Evolutionary conservation across 1,140 invertebrate genomes (phyloP).

Genomic region (Drosophila tristis): DNA sequence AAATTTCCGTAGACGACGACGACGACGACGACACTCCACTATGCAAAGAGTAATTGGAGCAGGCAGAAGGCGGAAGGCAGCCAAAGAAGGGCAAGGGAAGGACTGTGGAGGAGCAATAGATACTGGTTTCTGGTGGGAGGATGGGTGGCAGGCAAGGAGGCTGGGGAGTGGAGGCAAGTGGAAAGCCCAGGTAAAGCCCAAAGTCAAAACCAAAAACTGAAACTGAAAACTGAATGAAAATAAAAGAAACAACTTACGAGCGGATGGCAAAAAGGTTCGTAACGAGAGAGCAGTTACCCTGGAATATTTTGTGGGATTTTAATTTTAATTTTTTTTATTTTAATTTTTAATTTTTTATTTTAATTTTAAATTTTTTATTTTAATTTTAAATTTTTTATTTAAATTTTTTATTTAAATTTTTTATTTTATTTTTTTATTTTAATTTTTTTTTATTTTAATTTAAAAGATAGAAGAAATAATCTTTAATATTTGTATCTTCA

Average conservation of each 20-base stretch:
- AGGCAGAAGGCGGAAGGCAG: slow-evolving; percentile 18
- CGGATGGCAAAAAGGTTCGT: not conserved
- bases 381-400: no score
- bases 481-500: no score
- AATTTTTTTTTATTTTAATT: no score
- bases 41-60: slow-evolving; percentile 81
- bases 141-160: not conserved
- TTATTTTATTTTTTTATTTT: no score
- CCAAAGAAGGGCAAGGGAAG: not conserved
- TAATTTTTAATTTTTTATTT: no score
- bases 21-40: slow-evolving; percentile 69
- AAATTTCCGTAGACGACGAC: slow-evolving; percentile 69
- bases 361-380: no score
- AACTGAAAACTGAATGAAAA: slow-evolving; percentile 51
- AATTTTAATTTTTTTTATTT: no score
- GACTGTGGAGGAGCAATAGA: no score
- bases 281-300: not conserved
- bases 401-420: no score
- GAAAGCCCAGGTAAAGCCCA: slow-evolving; percentile 63
- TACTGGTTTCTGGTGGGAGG: not conserved
- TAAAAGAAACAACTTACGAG: slow-evolving; percentile 22
- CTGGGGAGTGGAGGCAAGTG: slow-evolving; percentile 12
- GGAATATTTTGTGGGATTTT: no score
- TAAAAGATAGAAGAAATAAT: no score
- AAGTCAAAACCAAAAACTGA: slow-evolving; percentile 69